A percentile compares a stretch with the other conserved stretches of the same genome.
These are phyloP conservation scores for Drosophila santomea DNA, from an alignment of 1,140 invertebrate species.

Conservation along the genomic window DNA sequence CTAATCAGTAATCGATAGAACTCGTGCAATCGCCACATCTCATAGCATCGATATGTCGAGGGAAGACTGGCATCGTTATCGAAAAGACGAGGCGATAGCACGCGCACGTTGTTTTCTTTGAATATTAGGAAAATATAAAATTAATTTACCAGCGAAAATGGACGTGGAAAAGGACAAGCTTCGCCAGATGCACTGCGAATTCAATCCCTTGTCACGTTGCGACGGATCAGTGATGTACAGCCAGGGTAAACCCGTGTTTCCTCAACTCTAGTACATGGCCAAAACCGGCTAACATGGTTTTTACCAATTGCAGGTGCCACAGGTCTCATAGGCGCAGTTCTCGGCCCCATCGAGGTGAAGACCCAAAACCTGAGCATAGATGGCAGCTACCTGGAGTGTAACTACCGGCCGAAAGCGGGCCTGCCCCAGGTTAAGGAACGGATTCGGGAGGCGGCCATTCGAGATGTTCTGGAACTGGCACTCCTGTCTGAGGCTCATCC, in stretches of 20 bases:
- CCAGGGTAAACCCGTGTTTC: conserved; percentile 85
- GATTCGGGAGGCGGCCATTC: conserved; percentile 90
- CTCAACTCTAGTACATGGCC: conserved; percentile 57
- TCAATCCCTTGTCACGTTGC: conserved; percentile 89
- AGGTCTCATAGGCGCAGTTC: conserved; percentile 90
- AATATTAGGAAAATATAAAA: conserved; percentile 19
- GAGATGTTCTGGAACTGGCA: conserved; percentile 90
- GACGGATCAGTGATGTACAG: conserved; percentile 91
- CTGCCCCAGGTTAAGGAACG: conserved; percentile 90
- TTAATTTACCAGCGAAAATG: conserved; percentile 24
- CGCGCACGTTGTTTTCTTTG: conserved; percentile 56
- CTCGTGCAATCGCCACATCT: neutral
- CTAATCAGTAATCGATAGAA: neutral
- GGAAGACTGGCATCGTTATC: neutral
- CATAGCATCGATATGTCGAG: neutral
- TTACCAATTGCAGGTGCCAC: conserved; percentile 87
- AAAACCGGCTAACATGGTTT: conserved; percentile 6
- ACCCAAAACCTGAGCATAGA: conserved; percentile 91
- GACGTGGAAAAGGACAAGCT: conserved; percentile 33
- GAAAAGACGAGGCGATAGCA: conserved; percentile 1
- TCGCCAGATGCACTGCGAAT: conserved; percentile 87
- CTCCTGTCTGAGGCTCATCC: conserved; percentile 90
- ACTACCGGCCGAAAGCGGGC: conserved; percentile 91
- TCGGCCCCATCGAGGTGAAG: conserved; percentile 94
- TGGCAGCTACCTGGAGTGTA: conserved; percentile 91